Conservation (phyloP, 2,888 invertebrate genomes). For the Apomyelois bistriatella region DNA sequence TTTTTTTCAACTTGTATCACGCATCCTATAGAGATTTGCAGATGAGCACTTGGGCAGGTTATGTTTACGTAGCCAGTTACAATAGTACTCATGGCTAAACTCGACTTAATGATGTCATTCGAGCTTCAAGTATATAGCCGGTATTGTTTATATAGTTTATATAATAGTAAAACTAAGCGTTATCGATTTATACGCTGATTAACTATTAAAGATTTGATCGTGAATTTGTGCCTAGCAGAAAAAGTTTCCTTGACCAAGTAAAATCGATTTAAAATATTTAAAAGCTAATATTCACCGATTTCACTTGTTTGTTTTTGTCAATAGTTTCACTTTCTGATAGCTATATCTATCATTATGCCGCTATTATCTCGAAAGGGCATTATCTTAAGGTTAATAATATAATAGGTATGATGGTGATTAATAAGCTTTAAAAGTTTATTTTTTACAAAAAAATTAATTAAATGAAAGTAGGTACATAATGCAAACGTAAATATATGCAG, state of each 20-base stretch:
- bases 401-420: no score
- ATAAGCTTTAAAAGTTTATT: no score
- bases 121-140: conserved; percentile 1
- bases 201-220: not conserved
- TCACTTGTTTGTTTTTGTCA: no score
- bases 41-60: conserved; percentile 2
- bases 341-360: no score
- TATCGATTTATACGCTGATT: not conserved
- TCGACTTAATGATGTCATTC: conserved; percentile 19
- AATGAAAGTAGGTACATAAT: no score
- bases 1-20: not conserved
- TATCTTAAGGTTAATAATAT: no score
- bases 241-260: not conserved
- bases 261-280: not conserved
- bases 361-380: no score
- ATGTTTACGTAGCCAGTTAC: conserved; percentile 7
- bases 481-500: no score
- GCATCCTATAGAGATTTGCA: conserved; percentile 2
- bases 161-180: not conserved
- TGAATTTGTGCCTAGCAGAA: not conserved
- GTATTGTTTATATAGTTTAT: not conserved
- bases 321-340: no score
- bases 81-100: conserved; percentile 11
- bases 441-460: no score
- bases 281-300: not conserved